Conservation (phyloP, 2,113 vertebrate genomes). For the Leuciscus idus region DNA sequence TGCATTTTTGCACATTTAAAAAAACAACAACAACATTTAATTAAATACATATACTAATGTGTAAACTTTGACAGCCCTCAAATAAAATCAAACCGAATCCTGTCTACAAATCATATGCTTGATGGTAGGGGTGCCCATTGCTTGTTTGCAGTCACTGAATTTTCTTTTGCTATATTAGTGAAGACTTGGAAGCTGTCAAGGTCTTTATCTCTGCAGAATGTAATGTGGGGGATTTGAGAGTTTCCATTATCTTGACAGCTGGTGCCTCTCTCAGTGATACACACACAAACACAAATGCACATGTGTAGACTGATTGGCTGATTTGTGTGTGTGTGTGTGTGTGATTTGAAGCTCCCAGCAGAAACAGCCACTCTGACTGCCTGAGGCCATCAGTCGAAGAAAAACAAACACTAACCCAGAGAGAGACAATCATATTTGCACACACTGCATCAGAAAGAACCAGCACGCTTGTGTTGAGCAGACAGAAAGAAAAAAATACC, state of each 20-base stretch:
- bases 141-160: conserved; percentile 10
- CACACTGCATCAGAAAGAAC: background rate
- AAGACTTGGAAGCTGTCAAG: background rate
- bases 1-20: background rate
- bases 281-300: background rate
- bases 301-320: conserved; percentile 7
- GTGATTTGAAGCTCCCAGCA: background rate
- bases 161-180: background rate
- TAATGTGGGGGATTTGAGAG: conserved; percentile 38
- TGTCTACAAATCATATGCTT: background rate
- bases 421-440: conserved; percentile 4
- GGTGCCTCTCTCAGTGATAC: conserved; percentile 15
- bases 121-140: background rate
- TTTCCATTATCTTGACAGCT: conserved; percentile 35
- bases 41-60: background rate
- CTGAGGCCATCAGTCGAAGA: conserved; percentile 12
- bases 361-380: conserved; percentile 17
- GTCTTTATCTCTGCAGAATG: conserved; percentile 17
- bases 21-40: background rate
- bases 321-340: conserved; percentile 7
- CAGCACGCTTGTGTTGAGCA: background rate
- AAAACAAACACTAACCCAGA: conserved; percentile 22
- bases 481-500: background rate
- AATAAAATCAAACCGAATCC: background rate
- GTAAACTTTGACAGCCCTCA: background rate